A percentile compares a stretch with the other conserved stretches of the same genome.
phyloP scores from a whole-genome alignment of 2,113 vertebrate species.

The Lethenteron camtschaticum region DNA sequence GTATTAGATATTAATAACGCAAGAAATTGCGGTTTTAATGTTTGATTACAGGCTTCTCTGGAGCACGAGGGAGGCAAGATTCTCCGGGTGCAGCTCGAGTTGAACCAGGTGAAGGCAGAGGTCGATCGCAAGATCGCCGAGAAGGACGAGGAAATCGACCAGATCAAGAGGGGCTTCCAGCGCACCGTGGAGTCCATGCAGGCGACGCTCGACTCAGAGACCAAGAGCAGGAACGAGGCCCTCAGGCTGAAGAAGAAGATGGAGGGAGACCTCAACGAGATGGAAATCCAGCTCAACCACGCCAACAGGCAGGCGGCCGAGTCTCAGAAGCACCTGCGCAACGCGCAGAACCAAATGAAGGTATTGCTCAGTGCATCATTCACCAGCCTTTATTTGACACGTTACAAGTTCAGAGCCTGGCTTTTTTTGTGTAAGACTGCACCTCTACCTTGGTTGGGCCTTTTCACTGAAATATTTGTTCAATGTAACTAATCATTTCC shows the following conservation, averaged over 20 bases:
- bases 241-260: conserved; percentile 74
- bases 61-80: conserved; percentile 39
- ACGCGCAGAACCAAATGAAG: conserved; percentile 62
- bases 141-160: conserved; percentile 42
- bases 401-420: background rate
- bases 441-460: too few relatives aligned
- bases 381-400: background rate
- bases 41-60: conserved; percentile 26
- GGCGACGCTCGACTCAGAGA: conserved; percentile 50
- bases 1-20: too few relatives aligned
- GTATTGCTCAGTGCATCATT: conserved; percentile 15
- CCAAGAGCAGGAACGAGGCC: conserved; percentile 55
- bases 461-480: too few relatives aligned
- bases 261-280: conserved; percentile 70
- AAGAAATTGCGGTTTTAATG: background rate
- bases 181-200: conserved; percentile 61
- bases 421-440: too few relatives aligned
- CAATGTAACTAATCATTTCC: too few relatives aligned
- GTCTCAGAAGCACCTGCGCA: conserved; percentile 44
- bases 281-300: conserved; percentile 68
- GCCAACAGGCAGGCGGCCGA: conserved; percentile 50
- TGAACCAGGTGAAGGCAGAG: conserved; percentile 39
- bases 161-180: conserved; percentile 43
- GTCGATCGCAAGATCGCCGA: conserved; percentile 33
- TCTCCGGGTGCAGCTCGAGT: conserved; percentile 33